Conservation (phyloP, 2,888 invertebrate genomes). For the Diarsia rubi region DNA sequence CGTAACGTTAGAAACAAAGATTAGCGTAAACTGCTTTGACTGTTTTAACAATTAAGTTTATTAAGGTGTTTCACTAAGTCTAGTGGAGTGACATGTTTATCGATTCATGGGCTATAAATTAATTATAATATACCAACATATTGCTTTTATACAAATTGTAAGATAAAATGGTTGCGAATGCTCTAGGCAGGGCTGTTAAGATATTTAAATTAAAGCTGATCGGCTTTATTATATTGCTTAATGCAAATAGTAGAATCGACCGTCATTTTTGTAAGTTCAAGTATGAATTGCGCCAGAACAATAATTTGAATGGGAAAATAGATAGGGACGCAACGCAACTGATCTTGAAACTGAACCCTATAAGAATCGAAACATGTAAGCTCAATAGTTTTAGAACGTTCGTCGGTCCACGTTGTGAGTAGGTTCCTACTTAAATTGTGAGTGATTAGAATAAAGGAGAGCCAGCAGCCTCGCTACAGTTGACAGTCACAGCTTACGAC, state of each 20-base stretch:
- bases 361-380: slow-evolving; percentile 22
- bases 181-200: slow-evolving; percentile 43
- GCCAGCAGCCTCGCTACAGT: slow-evolving; percentile 28
- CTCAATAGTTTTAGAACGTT: slow-evolving; percentile 27
- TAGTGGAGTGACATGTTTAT: slow-evolving; percentile 63
- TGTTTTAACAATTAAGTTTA: slow-evolving; percentile 79
- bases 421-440: neutral
- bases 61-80: slow-evolving; percentile 73
- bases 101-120: slow-evolving; percentile 53
- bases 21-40: slow-evolving; percentile 84
- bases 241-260: slow-evolving; percentile 24
- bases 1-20: slow-evolving; percentile 84
- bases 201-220: slow-evolving; percentile 43
- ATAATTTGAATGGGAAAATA: slow-evolving; percentile 57
- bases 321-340: slow-evolving; percentile 23
- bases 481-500: slow-evolving; percentile 54
- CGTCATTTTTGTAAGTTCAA: slow-evolving; percentile 42
- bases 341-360: slow-evolving; percentile 25
- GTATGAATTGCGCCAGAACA: slow-evolving; percentile 69
- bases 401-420: slow-evolving; percentile 22
- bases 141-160: slow-evolving; percentile 49
- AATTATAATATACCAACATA: slow-evolving; percentile 46
- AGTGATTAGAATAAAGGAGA: slow-evolving; percentile 9
- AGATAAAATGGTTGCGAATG: slow-evolving; percentile 47
- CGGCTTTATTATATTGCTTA: slow-evolving; percentile 42